Base-by-base conservation (phyloP, 2,888 invertebrate species). In the Muschampia plurimacula region DNA sequence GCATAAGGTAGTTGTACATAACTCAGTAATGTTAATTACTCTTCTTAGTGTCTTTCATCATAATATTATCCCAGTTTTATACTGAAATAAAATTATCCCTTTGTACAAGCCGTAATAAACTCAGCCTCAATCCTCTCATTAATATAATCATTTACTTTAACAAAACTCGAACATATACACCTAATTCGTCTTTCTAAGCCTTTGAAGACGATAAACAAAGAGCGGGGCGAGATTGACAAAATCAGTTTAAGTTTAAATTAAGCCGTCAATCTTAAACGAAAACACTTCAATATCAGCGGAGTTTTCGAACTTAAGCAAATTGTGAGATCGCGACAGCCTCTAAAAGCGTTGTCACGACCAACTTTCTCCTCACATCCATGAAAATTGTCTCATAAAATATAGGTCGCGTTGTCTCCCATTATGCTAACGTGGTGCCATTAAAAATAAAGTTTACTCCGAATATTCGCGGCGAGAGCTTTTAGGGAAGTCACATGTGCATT, bases 401-500 rank as follows among this genome's bases (percentile, higher is more conserved):
- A 89, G 89, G 89, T 89, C 90, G 85, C 86, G 86, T 85, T 89
- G 86, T 86, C 89, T 88, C 89, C 91, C 92, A 93, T 93, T 92
- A 92, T 83, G 85, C 85, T 86, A 89, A 89, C 90, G 88, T 82
- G 78, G 82, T 78, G 82, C 90, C 92, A 93, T 93, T 93, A 92
- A 92, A 91, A 91, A 91, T 91, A 90, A 91, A 90, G 84, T 89
- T 87, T 86, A 84, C 84, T 82, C 80, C 82, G 87, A 88, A 89
- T 89, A 88, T 88, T 86, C 87, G 85, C 80, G 81, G 82, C 78
- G 86, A 89, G 85, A 84, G 91, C 92, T 91, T 91, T 92, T 89
- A 92, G 87, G 82, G 77, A 84, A 88, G 91, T 86, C 89, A 82
- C 93, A 93, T 93, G 92, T 93, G 93, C 90, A 92, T 90, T 89